Evolutionary conservation across 1,140 invertebrate species (phyloP).

Genomic region (Zaprionus inermis): DNA sequence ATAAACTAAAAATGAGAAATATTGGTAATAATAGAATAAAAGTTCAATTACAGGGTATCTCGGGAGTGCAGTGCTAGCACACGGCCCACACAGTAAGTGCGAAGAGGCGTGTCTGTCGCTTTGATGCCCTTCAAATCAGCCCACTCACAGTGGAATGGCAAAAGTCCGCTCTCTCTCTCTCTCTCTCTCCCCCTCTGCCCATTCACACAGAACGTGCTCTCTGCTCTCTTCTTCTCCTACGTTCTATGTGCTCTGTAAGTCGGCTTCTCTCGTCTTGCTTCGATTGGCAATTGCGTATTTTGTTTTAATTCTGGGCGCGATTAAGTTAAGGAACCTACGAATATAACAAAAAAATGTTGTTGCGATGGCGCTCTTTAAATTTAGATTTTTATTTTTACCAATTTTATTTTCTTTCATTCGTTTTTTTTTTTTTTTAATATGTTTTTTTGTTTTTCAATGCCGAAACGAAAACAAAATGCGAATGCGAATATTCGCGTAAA

Average conservation of each 20-base stretch:
- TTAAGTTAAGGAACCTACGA: background rate
- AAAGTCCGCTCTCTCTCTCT: background rate
- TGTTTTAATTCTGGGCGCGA: slow-evolving; percentile 40
- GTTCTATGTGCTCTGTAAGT: background rate
- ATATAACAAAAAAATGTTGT: slow-evolving; percentile 14
- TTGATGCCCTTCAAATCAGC: slow-evolving; percentile 18
- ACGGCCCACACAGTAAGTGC: background rate
- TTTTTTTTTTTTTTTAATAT: slow-evolving; percentile 13
- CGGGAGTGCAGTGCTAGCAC: no score
- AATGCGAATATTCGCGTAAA: slow-evolving; percentile 70
- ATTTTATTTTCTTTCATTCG: background rate
- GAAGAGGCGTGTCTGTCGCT: slow-evolving; percentile 21
- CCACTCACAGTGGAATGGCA: slow-evolving; percentile 3
- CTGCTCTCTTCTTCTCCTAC: background rate
- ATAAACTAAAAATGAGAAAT: no score
- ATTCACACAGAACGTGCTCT: background rate
- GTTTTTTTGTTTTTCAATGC: slow-evolving; percentile 24
- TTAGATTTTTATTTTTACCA: slow-evolving; percentile 50
- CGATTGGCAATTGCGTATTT: slow-evolving; percentile 62
- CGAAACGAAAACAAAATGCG: slow-evolving; percentile 37
- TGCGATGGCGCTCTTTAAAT: slow-evolving; percentile 21
- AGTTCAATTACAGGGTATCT: slow-evolving; percentile 17
- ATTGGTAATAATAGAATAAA: no score
- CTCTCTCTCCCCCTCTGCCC: background rate
- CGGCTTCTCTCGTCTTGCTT: background rate